These are phyloP conservation scores for Dinomys branickii DNA, from an alignment of 2,113 vertebrate genomes.

Conservation along the genomic window DNA sequence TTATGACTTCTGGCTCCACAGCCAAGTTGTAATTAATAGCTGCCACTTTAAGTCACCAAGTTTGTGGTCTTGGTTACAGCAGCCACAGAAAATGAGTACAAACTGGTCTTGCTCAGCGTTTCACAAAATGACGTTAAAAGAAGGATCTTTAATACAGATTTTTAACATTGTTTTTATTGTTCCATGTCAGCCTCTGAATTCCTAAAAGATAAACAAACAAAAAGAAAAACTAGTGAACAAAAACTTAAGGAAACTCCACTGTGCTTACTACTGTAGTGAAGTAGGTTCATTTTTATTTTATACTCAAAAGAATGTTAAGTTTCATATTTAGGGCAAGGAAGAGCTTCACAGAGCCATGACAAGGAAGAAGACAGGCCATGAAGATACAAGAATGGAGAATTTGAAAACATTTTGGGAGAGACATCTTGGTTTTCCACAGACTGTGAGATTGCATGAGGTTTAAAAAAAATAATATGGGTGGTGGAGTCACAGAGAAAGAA, in stretches of 20 bases:
- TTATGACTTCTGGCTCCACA: not conserved
- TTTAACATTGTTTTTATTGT: not conserved
- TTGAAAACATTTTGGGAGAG: not conserved
- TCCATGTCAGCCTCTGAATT: not conserved
- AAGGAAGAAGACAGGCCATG: not conserved
- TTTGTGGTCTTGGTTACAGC: not conserved
- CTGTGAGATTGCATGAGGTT: not conserved
- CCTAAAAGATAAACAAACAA: not conserved
- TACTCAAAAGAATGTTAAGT: not conserved
- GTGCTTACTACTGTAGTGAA: not conserved
- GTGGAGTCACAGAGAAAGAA: not conserved
- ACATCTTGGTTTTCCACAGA: not conserved
- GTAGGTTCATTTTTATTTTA: not conserved
- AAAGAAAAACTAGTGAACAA: not conserved
- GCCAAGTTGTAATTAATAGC: not conserved
- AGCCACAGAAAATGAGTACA: not conserved
- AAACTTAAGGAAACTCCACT: not conserved
- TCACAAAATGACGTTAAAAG: conserved; percentile 13
- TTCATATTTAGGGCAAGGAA: not conserved
- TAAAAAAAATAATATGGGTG: not conserved
- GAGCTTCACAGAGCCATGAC: not conserved
- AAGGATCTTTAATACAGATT: not conserved
- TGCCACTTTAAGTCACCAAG: not conserved
- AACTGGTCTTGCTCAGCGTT: not conserved
- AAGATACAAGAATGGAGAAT: not conserved